These are phyloP conservation scores for Scelioninae gen. 1 DNA, from an alignment of 2,888 invertebrate species.

Conservation along the genomic window DNA sequence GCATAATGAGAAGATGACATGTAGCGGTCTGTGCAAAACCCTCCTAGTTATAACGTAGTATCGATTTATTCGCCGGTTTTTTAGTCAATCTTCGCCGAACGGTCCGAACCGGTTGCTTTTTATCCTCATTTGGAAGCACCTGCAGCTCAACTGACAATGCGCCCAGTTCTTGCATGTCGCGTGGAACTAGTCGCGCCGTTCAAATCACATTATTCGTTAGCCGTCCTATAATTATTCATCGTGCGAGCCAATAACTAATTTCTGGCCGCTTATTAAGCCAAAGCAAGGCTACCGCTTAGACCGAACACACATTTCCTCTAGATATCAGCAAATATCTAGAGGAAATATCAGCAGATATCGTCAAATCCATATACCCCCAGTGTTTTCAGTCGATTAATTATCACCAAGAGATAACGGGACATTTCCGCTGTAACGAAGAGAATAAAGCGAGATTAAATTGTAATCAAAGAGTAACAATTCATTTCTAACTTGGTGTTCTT, in stretches of 20 bases:
- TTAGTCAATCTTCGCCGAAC: conserved; percentile 45
- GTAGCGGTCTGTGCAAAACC: conserved; percentile 9
- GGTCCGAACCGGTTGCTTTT: conserved; percentile 56
- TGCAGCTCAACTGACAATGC: conserved; percentile 68
- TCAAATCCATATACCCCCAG: conserved; percentile 47
- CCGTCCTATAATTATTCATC: conserved; percentile 74
- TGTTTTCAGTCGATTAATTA: conserved; percentile 61
- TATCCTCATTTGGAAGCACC: conserved; percentile 65
- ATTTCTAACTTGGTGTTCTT: conserved; percentile 29
- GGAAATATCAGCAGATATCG: conserved; percentile 52
- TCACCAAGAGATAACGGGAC: conserved; percentile 54
- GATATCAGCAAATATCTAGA: no score
- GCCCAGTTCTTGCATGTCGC: conserved; percentile 71
- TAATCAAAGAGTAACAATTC: conserved; percentile 49
- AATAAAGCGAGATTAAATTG: conserved; percentile 41
- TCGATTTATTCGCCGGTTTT: conserved; percentile 64
- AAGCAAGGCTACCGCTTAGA: conserved; percentile 37
- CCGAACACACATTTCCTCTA: no score
- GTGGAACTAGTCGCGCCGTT: conserved; percentile 49
- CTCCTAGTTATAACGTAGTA: conserved; percentile 11
- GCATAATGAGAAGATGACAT: conserved; percentile 42
- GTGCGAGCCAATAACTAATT: conserved; percentile 72
- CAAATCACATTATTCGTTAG: conserved; percentile 72
- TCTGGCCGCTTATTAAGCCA: conserved; percentile 37
- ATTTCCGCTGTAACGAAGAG: conserved; percentile 15